Evolutionary conservation across 2,888 invertebrate genomes (phyloP).

Genomic region (Plusia festucae): DNA sequence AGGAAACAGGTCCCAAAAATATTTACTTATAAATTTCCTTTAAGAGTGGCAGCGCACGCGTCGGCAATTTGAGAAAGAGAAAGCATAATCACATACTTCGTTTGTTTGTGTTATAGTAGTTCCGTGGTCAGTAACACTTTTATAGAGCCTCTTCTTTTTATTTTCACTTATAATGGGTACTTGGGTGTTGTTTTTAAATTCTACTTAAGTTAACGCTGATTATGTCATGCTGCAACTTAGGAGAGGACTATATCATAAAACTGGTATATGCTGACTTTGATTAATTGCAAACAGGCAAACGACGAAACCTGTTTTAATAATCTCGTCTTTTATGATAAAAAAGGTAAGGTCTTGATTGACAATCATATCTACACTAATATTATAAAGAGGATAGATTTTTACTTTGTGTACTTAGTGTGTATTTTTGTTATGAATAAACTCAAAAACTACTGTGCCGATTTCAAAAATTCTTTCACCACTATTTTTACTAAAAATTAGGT

Average conservation of each 20-base stretch:
- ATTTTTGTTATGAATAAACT: too few relatives aligned
- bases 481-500: too few relatives aligned
- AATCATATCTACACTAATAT: too few relatives aligned
- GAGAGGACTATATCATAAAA: neutral
- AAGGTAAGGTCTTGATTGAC: neutral
- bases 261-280: neutral
- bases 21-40: neutral
- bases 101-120: neutral
- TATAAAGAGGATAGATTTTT: too few relatives aligned
- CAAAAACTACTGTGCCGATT: too few relatives aligned
- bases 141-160: neutral
- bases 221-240: neutral
- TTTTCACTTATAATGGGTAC: neutral
- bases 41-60: neutral
- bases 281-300: neutral
- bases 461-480: too few relatives aligned
- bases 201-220: too few relatives aligned
- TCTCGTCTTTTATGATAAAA: neutral
- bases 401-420: too few relatives aligned
- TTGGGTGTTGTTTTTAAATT: too few relatives aligned
- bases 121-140: conserved; percentile 1
- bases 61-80: neutral
- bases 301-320: neutral
- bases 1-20: neutral
- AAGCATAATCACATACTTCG: neutral